These are phyloP conservation scores for Agapornis roseicollis DNA, from an alignment of 2,113 vertebrate genomes.

Conservation along the genomic window DNA sequence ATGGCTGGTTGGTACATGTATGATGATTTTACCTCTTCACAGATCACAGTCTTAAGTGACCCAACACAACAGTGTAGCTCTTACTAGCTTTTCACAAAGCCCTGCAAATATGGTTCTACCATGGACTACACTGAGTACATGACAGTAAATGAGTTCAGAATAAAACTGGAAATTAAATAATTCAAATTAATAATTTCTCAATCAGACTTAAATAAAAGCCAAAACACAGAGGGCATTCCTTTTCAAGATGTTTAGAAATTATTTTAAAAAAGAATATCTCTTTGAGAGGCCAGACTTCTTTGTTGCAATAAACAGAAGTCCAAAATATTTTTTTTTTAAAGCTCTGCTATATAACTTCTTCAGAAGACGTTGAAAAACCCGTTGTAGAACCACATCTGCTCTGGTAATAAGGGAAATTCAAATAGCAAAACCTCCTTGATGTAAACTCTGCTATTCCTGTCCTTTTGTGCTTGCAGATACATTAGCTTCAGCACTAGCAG, in stretches of 20 bases:
- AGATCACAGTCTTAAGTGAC: not conserved
- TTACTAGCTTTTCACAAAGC: not conserved
- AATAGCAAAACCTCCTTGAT: accelerated
- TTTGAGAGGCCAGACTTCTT: not conserved
- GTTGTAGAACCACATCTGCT: not conserved
- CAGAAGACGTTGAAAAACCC: not conserved
- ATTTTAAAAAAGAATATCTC: not conserved
- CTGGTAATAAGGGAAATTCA: not conserved
- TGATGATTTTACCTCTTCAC: not conserved
- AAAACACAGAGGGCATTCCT: not conserved
- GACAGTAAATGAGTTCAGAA: not conserved
- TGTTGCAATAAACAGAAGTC: not conserved
- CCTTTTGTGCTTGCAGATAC: not conserved
- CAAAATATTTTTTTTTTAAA: not conserved
- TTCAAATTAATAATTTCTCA: not conserved
- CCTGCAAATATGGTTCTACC: not conserved
- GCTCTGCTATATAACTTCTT: not conserved
- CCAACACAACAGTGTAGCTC: not conserved
- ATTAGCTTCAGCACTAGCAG: not conserved
- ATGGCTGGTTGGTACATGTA: not conserved
- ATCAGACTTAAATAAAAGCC: not conserved
- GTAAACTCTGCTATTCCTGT: accelerated
- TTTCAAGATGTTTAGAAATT: not conserved
- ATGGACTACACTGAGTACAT: not conserved
- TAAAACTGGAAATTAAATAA: not conserved